Evolutionary conservation across 2,113 vertebrate species (phyloP).

Genomic region (Hirundichthys speculiger): DNA sequence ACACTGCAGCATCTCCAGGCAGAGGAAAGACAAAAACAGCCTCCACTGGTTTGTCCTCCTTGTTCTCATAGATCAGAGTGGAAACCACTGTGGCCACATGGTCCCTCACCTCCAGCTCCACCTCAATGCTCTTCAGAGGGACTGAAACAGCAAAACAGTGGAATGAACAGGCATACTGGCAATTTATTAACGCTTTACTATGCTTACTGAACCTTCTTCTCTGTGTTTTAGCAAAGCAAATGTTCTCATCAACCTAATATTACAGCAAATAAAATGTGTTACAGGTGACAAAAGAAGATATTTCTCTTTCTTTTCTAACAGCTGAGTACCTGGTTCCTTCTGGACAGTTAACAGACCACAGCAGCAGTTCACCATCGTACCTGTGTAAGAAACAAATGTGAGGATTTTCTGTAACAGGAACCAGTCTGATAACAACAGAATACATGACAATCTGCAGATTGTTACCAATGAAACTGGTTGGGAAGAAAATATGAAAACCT

Average conservation of each 20-base stretch:
- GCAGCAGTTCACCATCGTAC: background rate
- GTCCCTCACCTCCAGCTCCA: conserved; percentile 78
- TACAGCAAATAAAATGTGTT: no score
- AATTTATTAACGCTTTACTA: background rate
- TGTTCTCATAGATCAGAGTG: conserved; percentile 83
- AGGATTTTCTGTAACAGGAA: no score
- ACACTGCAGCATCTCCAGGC: conserved; percentile 84
- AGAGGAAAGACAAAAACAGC: conserved; percentile 86
- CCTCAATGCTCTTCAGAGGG: conserved; percentile 82
- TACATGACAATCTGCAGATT: no score
- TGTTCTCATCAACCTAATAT: no score
- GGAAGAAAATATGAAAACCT: no score
- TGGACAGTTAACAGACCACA: conserved; percentile 9
- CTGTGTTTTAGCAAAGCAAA: no score
- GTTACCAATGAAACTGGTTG: no score
- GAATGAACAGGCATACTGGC: background rate
- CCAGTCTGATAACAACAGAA: no score
- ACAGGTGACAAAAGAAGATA: no score
- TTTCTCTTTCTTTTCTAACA: no score
- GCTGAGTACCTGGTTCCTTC: background rate
- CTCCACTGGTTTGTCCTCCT: conserved; percentile 81
- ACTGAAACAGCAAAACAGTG: conserved; percentile 64
- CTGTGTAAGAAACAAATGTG: background rate
- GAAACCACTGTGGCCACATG: conserved; percentile 81
- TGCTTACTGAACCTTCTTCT: no score